A percentile compares a stretch with the other conserved stretches of the same genome.
phyloP scores from a whole-genome alignment of 2,113 vertebrate genomes.

The Siphamia tubifer region DNA sequence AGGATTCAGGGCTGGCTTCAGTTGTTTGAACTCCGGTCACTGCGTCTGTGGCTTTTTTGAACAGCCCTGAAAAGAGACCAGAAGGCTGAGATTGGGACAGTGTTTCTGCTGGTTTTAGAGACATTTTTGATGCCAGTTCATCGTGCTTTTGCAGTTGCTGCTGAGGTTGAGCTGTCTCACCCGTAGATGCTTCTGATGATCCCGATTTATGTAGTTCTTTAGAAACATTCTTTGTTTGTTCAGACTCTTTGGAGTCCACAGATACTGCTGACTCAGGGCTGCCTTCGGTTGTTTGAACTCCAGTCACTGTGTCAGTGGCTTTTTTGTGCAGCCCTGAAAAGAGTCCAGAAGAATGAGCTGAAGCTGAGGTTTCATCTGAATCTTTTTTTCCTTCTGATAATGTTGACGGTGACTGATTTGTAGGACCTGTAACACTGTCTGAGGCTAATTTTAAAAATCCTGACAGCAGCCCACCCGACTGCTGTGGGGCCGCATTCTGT shows the following conservation, averaged over 20 bases:
- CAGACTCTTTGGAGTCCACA: conserved; percentile 4
- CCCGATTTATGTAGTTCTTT: conserved; percentile 16
- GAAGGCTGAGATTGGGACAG: conserved; percentile 38
- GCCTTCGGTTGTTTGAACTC: conserved; percentile 31
- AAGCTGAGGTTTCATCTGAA: too few species aligned
- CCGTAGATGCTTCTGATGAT: conserved; percentile 11
- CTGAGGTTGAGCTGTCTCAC: conserved; percentile 12
- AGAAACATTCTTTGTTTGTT: conserved; percentile 58
- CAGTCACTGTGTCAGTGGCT: conserved; percentile 64
- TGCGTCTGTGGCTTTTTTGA: conserved; percentile 70
- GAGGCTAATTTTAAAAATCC: conserved; percentile 72
- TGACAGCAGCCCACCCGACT: conserved; percentile 67
- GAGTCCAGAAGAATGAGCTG: conserved; percentile 44
- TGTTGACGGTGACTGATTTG: conserved; percentile 31
- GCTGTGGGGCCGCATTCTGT: conserved; percentile 39
- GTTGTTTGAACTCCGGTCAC: conserved; percentile 49
- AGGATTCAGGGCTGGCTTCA: conserved; percentile 29
- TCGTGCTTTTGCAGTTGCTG: conserved; percentile 25
- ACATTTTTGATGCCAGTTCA: conserved; percentile 16
- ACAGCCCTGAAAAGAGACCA: conserved; percentile 68
- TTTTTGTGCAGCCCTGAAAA: conserved; percentile 73
- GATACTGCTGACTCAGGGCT: conserved; percentile 23
- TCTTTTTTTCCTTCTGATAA: not conserved
- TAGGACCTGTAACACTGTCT: conserved; percentile 54
- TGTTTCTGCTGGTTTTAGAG: too few species aligned